Evolutionary conservation across 2,888 invertebrate species (phyloP).

Genomic region (Adelognathus sp.): DNA sequence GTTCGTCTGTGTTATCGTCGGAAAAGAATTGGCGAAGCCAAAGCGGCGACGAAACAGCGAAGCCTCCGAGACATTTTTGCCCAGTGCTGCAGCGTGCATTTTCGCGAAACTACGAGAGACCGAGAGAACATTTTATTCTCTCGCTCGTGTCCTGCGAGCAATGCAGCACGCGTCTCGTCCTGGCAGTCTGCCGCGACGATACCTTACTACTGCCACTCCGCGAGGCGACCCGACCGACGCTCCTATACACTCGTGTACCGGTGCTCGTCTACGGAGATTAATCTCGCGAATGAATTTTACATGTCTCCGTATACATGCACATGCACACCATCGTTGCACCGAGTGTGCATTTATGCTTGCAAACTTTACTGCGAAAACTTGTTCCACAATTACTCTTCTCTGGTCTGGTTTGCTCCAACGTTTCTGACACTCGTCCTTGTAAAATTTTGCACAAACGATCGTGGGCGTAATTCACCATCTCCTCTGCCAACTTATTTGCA

Average conservation of each 20-base stretch:
- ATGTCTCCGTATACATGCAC: constrained; percentile 52
- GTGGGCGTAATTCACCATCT: neutral
- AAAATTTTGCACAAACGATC: constrained; percentile 14
- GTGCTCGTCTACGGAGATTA: constrained; percentile 65
- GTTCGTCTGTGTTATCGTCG: constrained; percentile 7
- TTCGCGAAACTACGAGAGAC: constrained; percentile 54
- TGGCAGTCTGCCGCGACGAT: constrained; percentile 55
- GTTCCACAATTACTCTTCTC: constrained; percentile 38
- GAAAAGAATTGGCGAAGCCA: constrained; percentile 32
- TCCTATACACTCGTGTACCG: constrained; percentile 32
- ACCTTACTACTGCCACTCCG: constrained; percentile 49
- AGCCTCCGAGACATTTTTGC: constrained; percentile 28
- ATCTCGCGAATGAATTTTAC: constrained; percentile 65
- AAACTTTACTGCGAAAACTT: constrained; percentile 48
- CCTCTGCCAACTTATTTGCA: neutral
- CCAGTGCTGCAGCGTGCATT: constrained; percentile 61
- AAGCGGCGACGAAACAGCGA: constrained; percentile 16
- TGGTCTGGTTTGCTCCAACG: neutral
- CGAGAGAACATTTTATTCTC: constrained; percentile 45
- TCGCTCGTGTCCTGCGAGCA: constrained; percentile 17
- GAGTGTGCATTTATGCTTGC: constrained; percentile 41
- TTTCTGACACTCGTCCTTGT: neutral
- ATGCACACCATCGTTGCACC: constrained; percentile 21
- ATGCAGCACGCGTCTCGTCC: constrained; percentile 41
- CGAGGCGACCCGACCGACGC: constrained; percentile 30